Evolutionary conservation across 2,113 vertebrate species (phyloP).

Genomic region (Cephalopholis sonnerati): DNA sequence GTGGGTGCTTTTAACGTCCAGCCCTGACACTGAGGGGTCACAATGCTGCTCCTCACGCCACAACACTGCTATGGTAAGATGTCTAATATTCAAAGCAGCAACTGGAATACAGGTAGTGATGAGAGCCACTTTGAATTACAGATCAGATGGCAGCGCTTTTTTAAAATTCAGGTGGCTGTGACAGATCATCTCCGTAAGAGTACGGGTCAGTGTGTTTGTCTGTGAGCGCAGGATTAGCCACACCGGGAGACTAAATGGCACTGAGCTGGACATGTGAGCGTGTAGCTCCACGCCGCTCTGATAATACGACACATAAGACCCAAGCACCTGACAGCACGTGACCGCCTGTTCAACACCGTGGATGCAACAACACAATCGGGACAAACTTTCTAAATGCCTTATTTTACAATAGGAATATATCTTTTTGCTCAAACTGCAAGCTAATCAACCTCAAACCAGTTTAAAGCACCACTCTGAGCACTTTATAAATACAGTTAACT

Average conservation of each 20-base stretch:
- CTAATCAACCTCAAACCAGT: background rate
- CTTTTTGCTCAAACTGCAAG: background rate
- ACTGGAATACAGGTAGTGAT: background rate
- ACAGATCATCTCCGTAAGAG: conserved; percentile 23
- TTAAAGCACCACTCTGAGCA: background rate
- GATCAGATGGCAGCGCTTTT: background rate
- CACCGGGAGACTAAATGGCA: conserved; percentile 24
- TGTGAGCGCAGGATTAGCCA: conserved; percentile 41
- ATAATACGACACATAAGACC: conserved; percentile 23
- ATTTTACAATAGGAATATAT: background rate
- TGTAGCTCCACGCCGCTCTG: conserved; percentile 19
- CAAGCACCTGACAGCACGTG: conserved; percentile 18
- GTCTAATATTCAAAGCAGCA: background rate
- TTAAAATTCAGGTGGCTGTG: background rate
- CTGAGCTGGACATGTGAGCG: conserved; percentile 44
- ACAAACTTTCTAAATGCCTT: background rate
- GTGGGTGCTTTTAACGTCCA: background rate
- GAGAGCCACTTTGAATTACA: conserved; percentile 6
- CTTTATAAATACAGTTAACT: background rate
- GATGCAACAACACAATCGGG: background rate
- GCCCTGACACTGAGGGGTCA: background rate
- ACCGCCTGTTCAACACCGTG: background rate
- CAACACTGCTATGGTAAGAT: conserved; percentile 11
- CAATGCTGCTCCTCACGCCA: background rate
- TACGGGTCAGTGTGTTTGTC: conserved; percentile 18